Evolutionary conservation across 2,113 vertebrate genomes (phyloP).

Genomic region (Hemibagrus wyckioides): DNA sequence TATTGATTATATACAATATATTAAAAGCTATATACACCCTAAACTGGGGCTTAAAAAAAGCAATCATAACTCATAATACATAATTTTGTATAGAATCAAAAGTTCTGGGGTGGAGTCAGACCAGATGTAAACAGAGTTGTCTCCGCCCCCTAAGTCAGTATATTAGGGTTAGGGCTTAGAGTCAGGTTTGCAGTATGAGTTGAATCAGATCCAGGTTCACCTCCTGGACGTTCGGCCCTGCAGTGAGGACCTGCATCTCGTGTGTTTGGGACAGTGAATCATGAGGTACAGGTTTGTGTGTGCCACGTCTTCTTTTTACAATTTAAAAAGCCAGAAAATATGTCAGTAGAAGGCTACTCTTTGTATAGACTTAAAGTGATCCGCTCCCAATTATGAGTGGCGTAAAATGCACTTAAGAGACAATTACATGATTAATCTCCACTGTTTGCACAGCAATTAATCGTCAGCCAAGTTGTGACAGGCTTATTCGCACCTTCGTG

Average conservation of each 20-base stretch:
- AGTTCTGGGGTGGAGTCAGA: neutral
- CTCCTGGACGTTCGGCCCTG: neutral
- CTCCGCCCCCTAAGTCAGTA: neutral
- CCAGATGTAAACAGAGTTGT: neutral
- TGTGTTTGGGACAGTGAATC: neutral
- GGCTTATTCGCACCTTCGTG: constrained; percentile 5
- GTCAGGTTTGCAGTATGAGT: neutral
- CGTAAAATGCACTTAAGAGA: constrained; percentile 15
- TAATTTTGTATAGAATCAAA: neutral
- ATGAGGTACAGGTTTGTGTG: neutral
- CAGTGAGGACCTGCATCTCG: neutral
- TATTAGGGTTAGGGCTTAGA: neutral
- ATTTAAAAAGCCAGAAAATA: neutral
- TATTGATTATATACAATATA: neutral
- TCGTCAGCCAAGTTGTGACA: constrained; percentile 24
- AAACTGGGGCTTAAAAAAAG: neutral
- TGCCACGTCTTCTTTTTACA: neutral
- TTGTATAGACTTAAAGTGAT: neutral
- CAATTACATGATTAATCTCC: constrained; percentile 21
- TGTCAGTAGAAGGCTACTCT: neutral
- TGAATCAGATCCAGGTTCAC: neutral
- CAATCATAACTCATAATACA: too few relatives aligned
- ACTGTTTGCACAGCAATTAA: constrained; percentile 13
- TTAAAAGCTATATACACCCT: neutral
- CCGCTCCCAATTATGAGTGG: neutral